phyloP scores from a whole-genome alignment of 1,140 invertebrate species.

The Lucilia cuprina region DNA sequence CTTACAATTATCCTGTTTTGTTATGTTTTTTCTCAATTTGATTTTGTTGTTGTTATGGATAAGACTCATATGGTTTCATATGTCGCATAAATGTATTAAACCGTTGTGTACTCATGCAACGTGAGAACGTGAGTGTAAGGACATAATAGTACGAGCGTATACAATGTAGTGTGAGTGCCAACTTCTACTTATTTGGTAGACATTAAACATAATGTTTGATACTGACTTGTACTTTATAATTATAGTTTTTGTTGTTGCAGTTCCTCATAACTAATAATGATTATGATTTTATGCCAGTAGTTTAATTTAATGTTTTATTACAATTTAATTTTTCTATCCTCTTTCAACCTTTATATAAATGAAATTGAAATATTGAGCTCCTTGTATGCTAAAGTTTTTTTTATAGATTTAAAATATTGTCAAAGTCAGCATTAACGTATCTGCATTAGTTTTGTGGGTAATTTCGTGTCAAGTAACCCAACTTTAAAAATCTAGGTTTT shows the following conservation, averaged over 20 bases:
- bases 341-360: neutral
- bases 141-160: neutral
- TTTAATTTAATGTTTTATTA: neutral
- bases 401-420: no score
- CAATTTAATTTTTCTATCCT: neutral
- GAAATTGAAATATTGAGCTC: no score
- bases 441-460: no score
- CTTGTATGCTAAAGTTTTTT: no score
- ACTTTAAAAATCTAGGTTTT: no score
- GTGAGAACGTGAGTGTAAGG: neutral
- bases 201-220: conserved; percentile 1
- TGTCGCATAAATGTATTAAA: neutral
- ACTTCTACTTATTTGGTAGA: neutral
- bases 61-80: neutral
- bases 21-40: neutral
- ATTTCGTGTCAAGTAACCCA: no score
- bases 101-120: neutral
- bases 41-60: neutral
- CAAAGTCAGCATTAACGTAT: no score
- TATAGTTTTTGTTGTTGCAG: neutral
- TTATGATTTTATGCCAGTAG: neutral
- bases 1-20: neutral
- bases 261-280: neutral
- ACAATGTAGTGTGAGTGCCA: neutral
- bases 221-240: neutral